Conservation (phyloP, 2,797 vertebrate species). For the Thripadectes ignobilis region DNA sequence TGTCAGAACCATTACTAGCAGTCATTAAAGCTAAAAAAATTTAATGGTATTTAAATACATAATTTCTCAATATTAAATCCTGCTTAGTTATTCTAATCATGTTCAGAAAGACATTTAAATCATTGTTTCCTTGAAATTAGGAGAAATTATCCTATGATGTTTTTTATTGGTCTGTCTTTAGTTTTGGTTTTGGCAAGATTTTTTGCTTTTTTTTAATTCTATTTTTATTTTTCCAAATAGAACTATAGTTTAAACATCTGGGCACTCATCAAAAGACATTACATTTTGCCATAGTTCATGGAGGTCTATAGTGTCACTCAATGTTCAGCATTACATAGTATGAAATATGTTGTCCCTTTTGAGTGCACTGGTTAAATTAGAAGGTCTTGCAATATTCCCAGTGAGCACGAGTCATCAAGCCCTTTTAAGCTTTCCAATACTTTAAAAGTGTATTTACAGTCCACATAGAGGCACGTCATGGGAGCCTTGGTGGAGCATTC, state of each 20-base stretch:
- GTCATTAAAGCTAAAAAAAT: not conserved
- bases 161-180: not conserved
- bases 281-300: not conserved
- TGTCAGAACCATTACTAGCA: not conserved
- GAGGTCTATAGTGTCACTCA: not conserved
- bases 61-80: not conserved
- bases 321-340: not conserved
- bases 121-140: not conserved
- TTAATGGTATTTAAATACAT: not conserved
- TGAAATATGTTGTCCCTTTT: not conserved
- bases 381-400: not conserved
- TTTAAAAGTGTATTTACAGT: not conserved
- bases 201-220: not conserved
- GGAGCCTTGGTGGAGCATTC: not conserved
- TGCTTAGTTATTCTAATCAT: not conserved
- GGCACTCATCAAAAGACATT: not conserved
- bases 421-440: conserved; percentile 6
- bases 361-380: not conserved
- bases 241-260: not conserved
- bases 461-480: not conserved
- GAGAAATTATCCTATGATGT: not conserved
- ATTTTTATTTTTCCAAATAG: not conserved
- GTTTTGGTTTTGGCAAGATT: not conserved
- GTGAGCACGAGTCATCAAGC: not conserved
- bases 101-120: not conserved